Base-by-base conservation (phyloP, 2,888 invertebrate species). In the Phania funesta region DNA sequence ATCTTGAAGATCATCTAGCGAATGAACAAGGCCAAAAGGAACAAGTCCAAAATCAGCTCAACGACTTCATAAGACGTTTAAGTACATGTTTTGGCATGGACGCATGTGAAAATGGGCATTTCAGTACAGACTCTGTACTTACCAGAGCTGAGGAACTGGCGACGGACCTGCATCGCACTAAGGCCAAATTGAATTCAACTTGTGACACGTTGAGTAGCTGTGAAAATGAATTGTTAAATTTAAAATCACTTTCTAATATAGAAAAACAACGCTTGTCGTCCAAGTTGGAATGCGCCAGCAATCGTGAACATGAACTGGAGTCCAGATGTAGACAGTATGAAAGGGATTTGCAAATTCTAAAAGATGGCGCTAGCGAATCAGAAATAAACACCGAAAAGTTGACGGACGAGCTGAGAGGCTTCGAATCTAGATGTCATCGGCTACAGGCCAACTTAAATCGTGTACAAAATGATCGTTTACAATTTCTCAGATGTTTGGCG, bases 21-120 rank as follows among this genome's bases (percentile, higher is more conserved):
- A 93, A 93, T 82, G 96, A 96, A 88, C 95, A 95, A 87, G 94
- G 94, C 83, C 94, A 94, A 87, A 95, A 95, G 87, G 95, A 96
- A 85, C 93, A 94, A 71, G 93, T 94, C 0, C 90, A 88, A 84
- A 91, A 93, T 87, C 92, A 94, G 83, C 92, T 94, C 80, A 94
- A 95, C 83, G 96, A 96, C 88, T 92, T 96, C 7, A 92, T 96
- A 16, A 92, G 95, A 44, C 93, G 96, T 74, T 89, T 96, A 38
- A 94, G 95, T 4, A 93, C 93, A 11, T 94, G 95, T n/a, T 89
- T 96, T 65, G 95, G 95, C 48, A 91, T 94, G 13, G 95, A 96
- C 85, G 93, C 94, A 84, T 93, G 94, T 86, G 95, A 95, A 80
- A 92, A 92, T 44, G 90, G 93, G 0, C 94, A 94, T 87, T 91